A percentile compares a stretch with the other conserved stretches of the same genome.
These are phyloP conservation scores for Pseudorhombus dupliciocellatus DNA, from an alignment of 2,113 vertebrate genomes.

Conservation along the genomic window DNA sequence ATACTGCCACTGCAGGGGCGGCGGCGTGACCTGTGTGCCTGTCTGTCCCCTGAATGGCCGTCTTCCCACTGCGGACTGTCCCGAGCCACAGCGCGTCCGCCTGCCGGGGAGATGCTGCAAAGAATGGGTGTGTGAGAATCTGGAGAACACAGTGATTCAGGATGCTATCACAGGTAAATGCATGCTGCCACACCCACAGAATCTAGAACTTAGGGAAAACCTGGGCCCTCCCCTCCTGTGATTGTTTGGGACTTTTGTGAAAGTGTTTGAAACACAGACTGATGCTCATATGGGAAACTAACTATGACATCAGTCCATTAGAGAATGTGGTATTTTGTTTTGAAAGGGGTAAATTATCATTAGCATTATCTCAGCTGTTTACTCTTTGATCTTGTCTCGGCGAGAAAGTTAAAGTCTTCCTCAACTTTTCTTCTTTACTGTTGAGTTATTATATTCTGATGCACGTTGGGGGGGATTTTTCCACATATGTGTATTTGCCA, in stretches of 20 bases:
- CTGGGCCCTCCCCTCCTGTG: too few species aligned
- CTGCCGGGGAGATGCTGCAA: constrained; percentile 91
- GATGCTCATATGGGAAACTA: too few species aligned
- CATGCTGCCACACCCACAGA: neutral
- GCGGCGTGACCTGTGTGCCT: constrained; percentile 87
- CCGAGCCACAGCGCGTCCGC: constrained; percentile 81
- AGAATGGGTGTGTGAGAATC: constrained; percentile 90
- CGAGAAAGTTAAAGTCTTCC: neutral
- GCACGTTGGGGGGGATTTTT: constrained; percentile 26
- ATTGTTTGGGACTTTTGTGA: too few species aligned
- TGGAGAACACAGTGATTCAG: constrained; percentile 77
- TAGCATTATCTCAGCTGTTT: too few species aligned
- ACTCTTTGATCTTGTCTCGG: neutral
- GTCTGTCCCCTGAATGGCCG: constrained; percentile 83
- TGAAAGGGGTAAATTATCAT: too few species aligned
- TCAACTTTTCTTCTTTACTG: too few species aligned
- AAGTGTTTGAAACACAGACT: too few species aligned
- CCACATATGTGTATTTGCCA: neutral
- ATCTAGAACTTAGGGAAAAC: too few species aligned
- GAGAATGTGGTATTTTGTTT: too few species aligned
- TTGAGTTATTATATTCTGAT: neutral
- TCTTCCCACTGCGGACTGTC: constrained; percentile 88
- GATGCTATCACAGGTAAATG: constrained; percentile 81
- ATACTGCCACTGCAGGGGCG: constrained; percentile 86
- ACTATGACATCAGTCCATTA: too few species aligned